These are phyloP conservation scores for Galeruca laticollis DNA, from an alignment of 2,888 invertebrate genomes.

Conservation along the genomic window DNA sequence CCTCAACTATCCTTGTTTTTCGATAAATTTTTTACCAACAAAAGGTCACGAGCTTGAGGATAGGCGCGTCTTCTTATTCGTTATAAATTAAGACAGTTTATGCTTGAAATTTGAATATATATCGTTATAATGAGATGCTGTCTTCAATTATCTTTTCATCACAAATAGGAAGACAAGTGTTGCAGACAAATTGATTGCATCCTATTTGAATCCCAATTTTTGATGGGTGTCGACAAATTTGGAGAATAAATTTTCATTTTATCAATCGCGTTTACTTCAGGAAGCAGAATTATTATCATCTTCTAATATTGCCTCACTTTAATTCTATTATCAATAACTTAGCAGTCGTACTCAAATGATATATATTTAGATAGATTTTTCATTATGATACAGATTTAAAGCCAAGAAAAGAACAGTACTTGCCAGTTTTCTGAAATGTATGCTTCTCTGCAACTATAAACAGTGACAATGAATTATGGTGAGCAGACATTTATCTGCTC, in stretches of 20 bases:
- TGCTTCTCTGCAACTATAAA: too few species aligned
- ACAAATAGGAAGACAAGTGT: conserved; percentile 21
- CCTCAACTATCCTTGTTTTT: conserved; percentile 40
- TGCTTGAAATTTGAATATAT: conserved; percentile 30
- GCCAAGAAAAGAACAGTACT: too few species aligned
- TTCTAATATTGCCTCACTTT: too few species aligned
- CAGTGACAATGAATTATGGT: too few species aligned
- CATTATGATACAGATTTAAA: too few species aligned
- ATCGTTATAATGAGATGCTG: conserved; percentile 25
- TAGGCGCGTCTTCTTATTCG: conserved; percentile 43
- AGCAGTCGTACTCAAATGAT: too few species aligned
- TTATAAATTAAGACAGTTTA: conserved; percentile 39
- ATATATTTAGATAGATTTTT: too few species aligned
- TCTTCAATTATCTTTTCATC: conserved; percentile 35
- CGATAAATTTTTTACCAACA: conserved; percentile 29
- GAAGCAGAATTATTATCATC: background rate
- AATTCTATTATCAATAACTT: too few species aligned
- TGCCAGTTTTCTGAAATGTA: too few species aligned
- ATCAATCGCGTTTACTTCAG: background rate
- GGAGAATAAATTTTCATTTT: background rate
- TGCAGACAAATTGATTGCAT: conserved; percentile 21
- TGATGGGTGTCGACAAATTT: background rate
- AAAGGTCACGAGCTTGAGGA: conserved; percentile 32
- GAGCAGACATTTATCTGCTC: too few species aligned
- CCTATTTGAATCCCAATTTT: background rate